A percentile compares a stretch with the other conserved stretches of the same genome.
These are phyloP conservation scores for Liolophura sinensis DNA, from an alignment of 1,140 invertebrate genomes.

Conservation along the genomic window DNA sequence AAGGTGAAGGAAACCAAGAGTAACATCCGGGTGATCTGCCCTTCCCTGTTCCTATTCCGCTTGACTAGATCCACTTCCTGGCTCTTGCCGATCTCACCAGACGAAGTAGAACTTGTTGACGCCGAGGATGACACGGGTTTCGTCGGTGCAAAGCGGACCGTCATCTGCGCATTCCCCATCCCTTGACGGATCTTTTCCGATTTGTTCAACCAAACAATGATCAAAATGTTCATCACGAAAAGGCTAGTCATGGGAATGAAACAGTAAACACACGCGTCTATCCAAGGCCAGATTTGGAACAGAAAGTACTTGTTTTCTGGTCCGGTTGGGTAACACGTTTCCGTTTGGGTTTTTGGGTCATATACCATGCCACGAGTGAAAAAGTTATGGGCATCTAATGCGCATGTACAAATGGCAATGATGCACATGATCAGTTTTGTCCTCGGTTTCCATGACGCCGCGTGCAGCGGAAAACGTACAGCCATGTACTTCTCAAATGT, in stretches of 20 bases:
- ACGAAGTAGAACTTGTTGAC: not conserved
- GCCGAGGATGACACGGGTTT: not conserved
- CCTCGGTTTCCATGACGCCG: not conserved
- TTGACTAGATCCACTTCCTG: not conserved
- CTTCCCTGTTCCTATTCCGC: too few species aligned
- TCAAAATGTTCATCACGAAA: slow-evolving; percentile 14
- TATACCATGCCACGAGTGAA: slow-evolving; percentile 7
- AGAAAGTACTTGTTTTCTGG: slow-evolving; percentile 7
- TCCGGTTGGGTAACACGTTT: not conserved
- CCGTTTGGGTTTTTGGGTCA: not conserved
- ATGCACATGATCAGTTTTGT: not conserved
- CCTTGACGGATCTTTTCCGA: too few species aligned
- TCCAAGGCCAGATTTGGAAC: slow-evolving; percentile 15
- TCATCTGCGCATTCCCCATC: too few species aligned
- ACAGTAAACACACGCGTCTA: slow-evolving; percentile 20
- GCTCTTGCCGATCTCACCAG: not conserved
- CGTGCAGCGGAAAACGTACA: slow-evolving; percentile 11
- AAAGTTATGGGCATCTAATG: slow-evolving; percentile 12
- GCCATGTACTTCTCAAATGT: slow-evolving; percentile 15
- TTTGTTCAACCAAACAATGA: slow-evolving; percentile 7
- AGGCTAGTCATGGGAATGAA: slow-evolving; percentile 14
- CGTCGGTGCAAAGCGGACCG: not conserved
- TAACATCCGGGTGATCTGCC: slow-evolving; percentile 16
- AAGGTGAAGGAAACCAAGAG: slow-evolving; percentile 20
- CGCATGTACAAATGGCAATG: slow-evolving; percentile 5